Conservation (phyloP, 2,113 vertebrate species). For the Podarcis cretensis region DNA sequence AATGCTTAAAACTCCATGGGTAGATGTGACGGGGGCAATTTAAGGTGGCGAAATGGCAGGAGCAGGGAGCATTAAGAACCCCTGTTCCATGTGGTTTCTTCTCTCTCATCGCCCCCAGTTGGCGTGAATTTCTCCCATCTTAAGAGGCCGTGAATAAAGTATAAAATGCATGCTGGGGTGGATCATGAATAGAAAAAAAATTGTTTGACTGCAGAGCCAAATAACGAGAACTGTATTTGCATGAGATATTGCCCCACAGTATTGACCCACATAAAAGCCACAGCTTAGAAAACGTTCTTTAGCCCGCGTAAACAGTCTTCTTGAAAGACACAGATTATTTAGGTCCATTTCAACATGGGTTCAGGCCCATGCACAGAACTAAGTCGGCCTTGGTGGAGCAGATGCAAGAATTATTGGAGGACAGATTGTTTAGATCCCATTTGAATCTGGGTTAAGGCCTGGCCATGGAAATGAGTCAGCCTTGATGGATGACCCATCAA, state of each 20-base stretch:
- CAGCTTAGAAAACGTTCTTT: constrained; percentile 26
- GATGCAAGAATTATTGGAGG: too few species aligned
- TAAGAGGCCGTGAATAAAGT: too few species aligned
- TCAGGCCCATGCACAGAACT: too few species aligned
- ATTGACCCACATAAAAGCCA: constrained; percentile 13
- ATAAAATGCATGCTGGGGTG: neutral
- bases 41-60: neutral
- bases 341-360: neutral
- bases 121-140: neutral
- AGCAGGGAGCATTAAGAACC: neutral
- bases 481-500: too few species aligned
- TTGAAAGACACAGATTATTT: constrained; percentile 36
- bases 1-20: neutral
- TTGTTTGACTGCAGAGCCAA: constrained; percentile 17
- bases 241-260: neutral
- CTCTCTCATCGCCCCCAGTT: neutral
- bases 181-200: neutral
- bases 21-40: too few species aligned
- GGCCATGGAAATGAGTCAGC: too few species aligned
- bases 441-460: too few species aligned
- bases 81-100: neutral
- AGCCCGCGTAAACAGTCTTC: constrained; percentile 33
- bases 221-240: constrained; percentile 11
- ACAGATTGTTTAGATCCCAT: too few species aligned
- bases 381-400: too few species aligned